Percentiles rank a stretch among this genome's conserved stretches.
Conservation (phyloP, 2,113 vertebrate species). For the Phylloscopus whistleri region DNA sequence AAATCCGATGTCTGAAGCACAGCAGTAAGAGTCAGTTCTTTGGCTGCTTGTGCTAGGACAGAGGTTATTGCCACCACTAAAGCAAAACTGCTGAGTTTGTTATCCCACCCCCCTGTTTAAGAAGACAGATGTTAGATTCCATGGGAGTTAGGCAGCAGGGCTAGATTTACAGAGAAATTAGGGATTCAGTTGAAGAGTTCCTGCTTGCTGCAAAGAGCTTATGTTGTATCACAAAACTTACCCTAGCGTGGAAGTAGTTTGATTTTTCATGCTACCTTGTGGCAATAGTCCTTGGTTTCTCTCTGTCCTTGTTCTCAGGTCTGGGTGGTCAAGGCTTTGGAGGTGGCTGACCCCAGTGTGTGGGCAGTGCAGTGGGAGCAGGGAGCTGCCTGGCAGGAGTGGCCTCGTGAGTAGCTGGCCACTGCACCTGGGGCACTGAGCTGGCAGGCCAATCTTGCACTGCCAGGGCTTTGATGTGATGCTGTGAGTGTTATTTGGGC, state of each 20-base stretch:
- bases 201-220: not conserved
- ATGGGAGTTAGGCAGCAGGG: not conserved
- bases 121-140: not conserved
- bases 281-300: not conserved
- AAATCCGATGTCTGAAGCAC: not conserved
- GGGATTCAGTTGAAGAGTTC: not conserved
- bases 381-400: not conserved
- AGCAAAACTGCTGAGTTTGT: not conserved
- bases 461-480: not conserved
- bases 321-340: not conserved
- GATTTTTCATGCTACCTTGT: not conserved
- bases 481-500: not conserved
- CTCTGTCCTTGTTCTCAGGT: accelerated
- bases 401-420: not conserved
- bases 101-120: not conserved
- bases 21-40: not conserved
- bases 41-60: not conserved
- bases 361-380: not conserved
- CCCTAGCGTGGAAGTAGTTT: not conserved
- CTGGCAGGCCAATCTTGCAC: accelerated
- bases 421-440: not conserved
- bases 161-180: not conserved
- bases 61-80: not conserved
- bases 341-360: accelerated
- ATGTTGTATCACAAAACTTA: not conserved